phyloP scores from a whole-genome alignment of 2,888 invertebrate species.

The Camptogramma bilineatum region DNA sequence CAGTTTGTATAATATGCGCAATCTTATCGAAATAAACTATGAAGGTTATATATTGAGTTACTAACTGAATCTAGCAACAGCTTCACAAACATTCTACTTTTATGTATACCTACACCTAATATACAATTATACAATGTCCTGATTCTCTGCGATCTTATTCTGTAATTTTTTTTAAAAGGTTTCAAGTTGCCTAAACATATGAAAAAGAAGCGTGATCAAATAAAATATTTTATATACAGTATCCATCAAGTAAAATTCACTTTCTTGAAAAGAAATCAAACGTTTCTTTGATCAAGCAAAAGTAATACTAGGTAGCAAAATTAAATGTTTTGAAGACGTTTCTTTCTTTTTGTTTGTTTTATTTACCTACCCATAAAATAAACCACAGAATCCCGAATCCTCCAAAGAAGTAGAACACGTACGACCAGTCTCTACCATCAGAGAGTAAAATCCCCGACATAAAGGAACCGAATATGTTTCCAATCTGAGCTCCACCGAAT shows the following conservation, averaged over 20 bases:
- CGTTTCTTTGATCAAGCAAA: no score
- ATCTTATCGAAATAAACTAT: constrained; percentile 24
- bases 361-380: constrained; percentile 72
- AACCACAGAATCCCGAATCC: constrained; percentile 84
- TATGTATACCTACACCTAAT: not conserved
- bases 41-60: constrained; percentile 11
- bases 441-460: constrained; percentile 82
- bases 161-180: no score
- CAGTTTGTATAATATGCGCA: not conserved
- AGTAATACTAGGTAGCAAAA: no score
- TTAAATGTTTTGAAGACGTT: not conserved
- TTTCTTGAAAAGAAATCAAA: no score
- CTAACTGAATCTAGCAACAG: not conserved
- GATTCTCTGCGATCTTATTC: not conserved
- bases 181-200: no score
- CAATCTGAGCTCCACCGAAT: constrained; percentile 86
- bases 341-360: not conserved
- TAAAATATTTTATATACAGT: no score
- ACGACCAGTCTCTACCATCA: constrained; percentile 81
- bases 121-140: no score
- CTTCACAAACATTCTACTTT: not conserved
- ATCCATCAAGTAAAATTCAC: no score
- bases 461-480: constrained; percentile 83
- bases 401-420: constrained; percentile 87
- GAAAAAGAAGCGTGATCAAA: no score